Evolutionary conservation across 2,888 invertebrate genomes (phyloP).

Genomic region (Panorpa germanica): DNA sequence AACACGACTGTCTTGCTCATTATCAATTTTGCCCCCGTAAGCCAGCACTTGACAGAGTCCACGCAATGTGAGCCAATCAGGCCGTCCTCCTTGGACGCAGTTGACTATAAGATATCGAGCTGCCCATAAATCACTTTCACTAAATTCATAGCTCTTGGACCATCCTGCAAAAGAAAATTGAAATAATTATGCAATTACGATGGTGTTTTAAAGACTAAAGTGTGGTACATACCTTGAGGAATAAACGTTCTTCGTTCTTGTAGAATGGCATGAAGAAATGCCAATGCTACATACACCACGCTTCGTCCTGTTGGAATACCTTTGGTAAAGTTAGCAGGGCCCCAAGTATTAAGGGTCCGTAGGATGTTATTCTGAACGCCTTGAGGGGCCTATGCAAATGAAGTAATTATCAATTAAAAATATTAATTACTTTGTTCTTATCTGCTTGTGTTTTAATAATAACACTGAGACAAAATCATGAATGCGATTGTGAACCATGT

Average conservation of each 20-base stretch:
- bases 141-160: conserved; percentile 80
- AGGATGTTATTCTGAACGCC: conserved; percentile 69
- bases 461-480: no score
- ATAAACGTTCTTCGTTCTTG: conserved; percentile 84
- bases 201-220: background rate
- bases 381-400: conserved; percentile 45
- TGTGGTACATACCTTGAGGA: conserved; percentile 47
- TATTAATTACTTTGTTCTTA: no score
- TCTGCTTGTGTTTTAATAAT: no score
- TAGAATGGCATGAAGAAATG: conserved; percentile 76
- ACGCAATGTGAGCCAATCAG: conserved; percentile 53
- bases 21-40: conserved; percentile 75
- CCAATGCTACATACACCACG: conserved; percentile 53
- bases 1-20: conserved; percentile 61
- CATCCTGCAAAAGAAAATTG: conserved; percentile 38
- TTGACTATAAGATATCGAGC: conserved; percentile 40
- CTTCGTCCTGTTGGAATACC: conserved; percentile 25
- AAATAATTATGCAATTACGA: background rate
- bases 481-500: no score
- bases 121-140: conserved; percentile 58
- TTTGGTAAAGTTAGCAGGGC: conserved; percentile 17
- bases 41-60: conserved; percentile 62
- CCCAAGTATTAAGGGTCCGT: conserved; percentile 56
- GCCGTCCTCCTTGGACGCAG: conserved; percentile 21
- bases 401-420: no score